Percentiles rank a stretch among this genome's conserved stretches.
phyloP scores from a whole-genome alignment of 2,113 vertebrate species.

The Athene cunicularia region DNA sequence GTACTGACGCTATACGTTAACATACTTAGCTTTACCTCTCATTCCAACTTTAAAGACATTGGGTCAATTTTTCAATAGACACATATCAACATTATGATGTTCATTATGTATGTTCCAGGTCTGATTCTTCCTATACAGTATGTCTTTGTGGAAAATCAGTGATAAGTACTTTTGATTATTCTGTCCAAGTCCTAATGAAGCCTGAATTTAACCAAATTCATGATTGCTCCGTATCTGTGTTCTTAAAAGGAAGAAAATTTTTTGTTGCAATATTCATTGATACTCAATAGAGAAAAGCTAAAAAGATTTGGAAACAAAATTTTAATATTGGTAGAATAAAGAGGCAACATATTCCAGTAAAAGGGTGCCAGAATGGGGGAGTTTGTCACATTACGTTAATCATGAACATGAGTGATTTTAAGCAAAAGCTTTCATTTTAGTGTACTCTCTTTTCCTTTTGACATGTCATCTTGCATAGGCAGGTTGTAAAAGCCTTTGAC shows the following conservation, averaged over 20 bases:
- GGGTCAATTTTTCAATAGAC: not conserved
- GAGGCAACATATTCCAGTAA: fast-evolving
- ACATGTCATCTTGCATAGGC: not conserved
- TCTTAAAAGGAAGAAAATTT: not conserved
- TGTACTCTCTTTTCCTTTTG: not conserved
- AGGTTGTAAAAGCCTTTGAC: not conserved
- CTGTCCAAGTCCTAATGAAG: not conserved
- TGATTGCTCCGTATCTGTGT: not conserved
- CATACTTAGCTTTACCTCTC: not conserved
- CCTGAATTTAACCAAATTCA: not conserved
- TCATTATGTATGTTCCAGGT: not conserved
- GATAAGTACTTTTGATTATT: not conserved
- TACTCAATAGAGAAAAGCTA: not conserved
- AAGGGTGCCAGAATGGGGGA: fast-evolving
- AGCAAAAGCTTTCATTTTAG: not conserved
- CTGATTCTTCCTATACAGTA: not conserved
- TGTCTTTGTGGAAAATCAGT: not conserved
- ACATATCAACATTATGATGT: not conserved
- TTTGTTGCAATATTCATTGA: not conserved
- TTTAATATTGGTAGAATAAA: not conserved
- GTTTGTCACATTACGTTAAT: not conserved
- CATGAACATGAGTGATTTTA: not conserved
- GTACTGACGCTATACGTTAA: not conserved
- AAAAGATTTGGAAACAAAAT: not conserved
- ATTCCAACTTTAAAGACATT: not conserved